A percentile compares a stretch with the other conserved stretches of the same genome.
These are phyloP conservation scores for Athripsodes cinereus DNA, from an alignment of 2,888 invertebrate genomes.

Conservation along the genomic window DNA sequence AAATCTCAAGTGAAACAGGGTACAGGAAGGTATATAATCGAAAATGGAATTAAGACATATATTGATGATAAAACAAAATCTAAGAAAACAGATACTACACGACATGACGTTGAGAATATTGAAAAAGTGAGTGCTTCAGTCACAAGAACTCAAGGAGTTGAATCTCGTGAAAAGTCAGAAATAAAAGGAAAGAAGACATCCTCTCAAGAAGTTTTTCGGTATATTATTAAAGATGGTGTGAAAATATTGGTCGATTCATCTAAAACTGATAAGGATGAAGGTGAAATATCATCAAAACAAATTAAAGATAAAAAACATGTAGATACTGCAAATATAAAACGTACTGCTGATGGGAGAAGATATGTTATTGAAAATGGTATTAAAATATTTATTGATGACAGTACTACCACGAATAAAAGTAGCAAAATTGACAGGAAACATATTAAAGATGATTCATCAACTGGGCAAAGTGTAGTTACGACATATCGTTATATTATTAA, in stretches of 20 bases:
- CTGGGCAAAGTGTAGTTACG: not conserved
- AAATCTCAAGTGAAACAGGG: not conserved
- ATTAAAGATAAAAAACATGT: not conserved
- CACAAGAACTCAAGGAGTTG: not conserved
- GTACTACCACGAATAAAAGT: not conserved
- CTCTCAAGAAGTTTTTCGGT: slow-evolving; percentile 11
- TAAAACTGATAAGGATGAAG: not conserved
- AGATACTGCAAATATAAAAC: slow-evolving; percentile 3
- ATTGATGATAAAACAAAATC: slow-evolving; percentile 11
- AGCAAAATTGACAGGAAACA: not conserved
- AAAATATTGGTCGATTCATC: slow-evolving; percentile 14
- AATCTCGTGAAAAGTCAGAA: slow-evolving; percentile 15
- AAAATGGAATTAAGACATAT: slow-evolving; percentile 23
- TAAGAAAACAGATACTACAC: not conserved
- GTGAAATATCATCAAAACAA: not conserved
- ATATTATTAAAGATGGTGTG: slow-evolving; percentile 20
- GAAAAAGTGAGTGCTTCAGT: too few species aligned
- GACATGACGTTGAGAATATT: slow-evolving; percentile 2
- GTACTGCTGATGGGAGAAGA: not conserved
- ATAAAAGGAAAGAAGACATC: slow-evolving; percentile 7
- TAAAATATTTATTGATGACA: slow-evolving; percentile 13
- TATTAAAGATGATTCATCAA: not conserved
- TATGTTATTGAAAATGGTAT: slow-evolving; percentile 22
- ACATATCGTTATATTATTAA: not conserved
- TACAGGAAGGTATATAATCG: slow-evolving; percentile 20